Conservation (phyloP, 2,113 vertebrate genomes). For the Grammomys dolichurus region DNA sequence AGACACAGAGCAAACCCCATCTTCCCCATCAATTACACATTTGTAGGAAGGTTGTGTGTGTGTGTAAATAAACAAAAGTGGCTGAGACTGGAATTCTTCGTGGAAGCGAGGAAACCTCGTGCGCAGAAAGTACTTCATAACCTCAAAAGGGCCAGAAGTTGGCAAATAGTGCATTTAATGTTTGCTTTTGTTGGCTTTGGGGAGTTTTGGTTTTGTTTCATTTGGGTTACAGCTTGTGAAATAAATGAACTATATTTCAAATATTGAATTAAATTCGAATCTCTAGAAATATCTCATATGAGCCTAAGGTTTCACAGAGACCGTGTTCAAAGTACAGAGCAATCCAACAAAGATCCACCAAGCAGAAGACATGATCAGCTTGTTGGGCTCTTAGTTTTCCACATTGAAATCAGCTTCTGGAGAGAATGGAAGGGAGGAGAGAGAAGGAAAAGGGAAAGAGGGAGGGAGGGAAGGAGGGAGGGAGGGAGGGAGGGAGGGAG, state of each 20-base stretch:
- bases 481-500: not conserved
- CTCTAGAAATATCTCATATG: not conserved
- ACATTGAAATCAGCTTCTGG: not conserved
- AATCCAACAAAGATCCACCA: not conserved
- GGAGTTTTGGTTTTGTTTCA: constrained; percentile 12
- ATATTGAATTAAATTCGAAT: constrained; percentile 11
- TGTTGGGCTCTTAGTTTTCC: not conserved
- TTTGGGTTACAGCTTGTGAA: constrained; percentile 36
- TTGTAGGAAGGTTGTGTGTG: constrained; percentile 35
- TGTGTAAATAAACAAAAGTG: constrained; percentile 54
- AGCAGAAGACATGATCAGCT: not conserved
- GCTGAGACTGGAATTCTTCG: not conserved
- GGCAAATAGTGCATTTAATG: not conserved
- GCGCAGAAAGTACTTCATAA: too few relatives aligned
- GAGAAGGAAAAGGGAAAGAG: too few relatives aligned
- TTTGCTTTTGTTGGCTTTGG: not conserved
- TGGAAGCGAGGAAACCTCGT: not conserved
- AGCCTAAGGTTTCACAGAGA: not conserved
- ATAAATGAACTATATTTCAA: constrained; percentile 9
- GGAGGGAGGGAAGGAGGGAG: too few relatives aligned
- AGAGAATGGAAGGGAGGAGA: not conserved
- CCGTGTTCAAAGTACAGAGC: not conserved
- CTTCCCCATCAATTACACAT: constrained; percentile 54
- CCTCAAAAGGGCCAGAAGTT: not conserved
- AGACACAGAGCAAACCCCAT: not conserved